phyloP scores from a whole-genome alignment of 1,140 invertebrate species.

The Sarcophaga peregrina region DNA sequence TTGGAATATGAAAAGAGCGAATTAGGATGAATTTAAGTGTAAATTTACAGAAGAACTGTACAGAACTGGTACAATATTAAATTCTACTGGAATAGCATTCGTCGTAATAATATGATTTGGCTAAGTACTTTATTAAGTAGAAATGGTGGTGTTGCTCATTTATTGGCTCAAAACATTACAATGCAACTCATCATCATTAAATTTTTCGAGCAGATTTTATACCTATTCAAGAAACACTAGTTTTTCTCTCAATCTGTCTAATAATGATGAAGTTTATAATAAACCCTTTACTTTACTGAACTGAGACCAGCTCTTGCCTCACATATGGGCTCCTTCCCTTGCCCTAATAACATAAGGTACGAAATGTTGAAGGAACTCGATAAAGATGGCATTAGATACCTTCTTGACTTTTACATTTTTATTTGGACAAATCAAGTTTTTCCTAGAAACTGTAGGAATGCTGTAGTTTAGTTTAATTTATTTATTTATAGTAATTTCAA shows the following conservation, averaged over 20 bases:
- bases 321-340: too few species aligned
- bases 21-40: background rate
- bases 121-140: background rate
- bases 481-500: too few species aligned
- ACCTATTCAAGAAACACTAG: background rate
- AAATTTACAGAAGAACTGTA: background rate
- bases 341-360: too few species aligned
- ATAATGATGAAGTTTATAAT: background rate
- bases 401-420: too few species aligned
- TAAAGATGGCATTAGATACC: too few species aligned
- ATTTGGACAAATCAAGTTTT: too few species aligned
- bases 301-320: background rate
- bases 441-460: too few species aligned
- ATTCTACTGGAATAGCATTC: background rate
- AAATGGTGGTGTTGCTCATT: background rate
- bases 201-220: background rate
- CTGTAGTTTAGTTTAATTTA: too few species aligned
- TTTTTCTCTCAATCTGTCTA: background rate
- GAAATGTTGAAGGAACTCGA: too few species aligned
- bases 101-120: background rate
- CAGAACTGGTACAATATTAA: background rate
- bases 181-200: background rate
- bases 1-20: background rate
- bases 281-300: background rate
- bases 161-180: background rate